phyloP scores from a whole-genome alignment of 1,140 invertebrate genomes.

The Trinorchestia longiramus region DNA sequence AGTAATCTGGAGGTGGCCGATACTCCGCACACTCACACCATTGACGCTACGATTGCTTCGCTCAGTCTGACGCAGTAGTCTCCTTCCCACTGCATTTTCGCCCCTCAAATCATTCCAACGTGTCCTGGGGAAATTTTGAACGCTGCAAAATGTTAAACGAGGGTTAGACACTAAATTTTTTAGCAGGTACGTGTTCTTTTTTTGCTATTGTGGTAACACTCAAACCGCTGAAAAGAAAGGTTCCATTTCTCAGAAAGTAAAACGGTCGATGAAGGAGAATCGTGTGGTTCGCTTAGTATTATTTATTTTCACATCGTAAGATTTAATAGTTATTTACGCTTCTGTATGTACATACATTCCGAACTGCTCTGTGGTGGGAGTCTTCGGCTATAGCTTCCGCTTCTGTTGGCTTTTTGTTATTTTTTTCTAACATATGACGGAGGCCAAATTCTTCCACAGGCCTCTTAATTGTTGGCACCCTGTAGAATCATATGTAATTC shows the following conservation, averaged over 20 bases:
- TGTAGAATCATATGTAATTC: too few relatives aligned
- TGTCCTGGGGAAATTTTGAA: neutral
- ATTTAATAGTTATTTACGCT: neutral
- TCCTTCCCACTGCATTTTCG: neutral
- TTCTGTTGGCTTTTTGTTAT: too few relatives aligned
- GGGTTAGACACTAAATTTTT: neutral
- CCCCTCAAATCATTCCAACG: neutral
- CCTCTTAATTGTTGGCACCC: too few relatives aligned
- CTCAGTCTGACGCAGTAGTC: neutral
- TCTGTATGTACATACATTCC: neutral
- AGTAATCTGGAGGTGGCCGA: slow-evolving; percentile 10
- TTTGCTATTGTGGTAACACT: neutral
- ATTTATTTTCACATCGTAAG: neutral
- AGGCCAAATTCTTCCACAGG: too few relatives aligned
- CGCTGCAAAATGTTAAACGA: neutral
- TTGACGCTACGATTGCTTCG: slow-evolving; percentile 40
- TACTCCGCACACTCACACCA: neutral
- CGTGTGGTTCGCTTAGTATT: neutral
- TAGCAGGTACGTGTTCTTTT: neutral
- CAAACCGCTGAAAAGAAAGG: neutral
- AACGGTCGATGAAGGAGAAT: neutral
- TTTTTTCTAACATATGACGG: too few relatives aligned
- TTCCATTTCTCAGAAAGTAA: neutral
- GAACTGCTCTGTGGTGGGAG: neutral
- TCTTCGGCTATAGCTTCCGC: too few relatives aligned